These are phyloP conservation scores for Athalia rosae DNA, from an alignment of 2,888 invertebrate species.

Conservation along the genomic window DNA sequence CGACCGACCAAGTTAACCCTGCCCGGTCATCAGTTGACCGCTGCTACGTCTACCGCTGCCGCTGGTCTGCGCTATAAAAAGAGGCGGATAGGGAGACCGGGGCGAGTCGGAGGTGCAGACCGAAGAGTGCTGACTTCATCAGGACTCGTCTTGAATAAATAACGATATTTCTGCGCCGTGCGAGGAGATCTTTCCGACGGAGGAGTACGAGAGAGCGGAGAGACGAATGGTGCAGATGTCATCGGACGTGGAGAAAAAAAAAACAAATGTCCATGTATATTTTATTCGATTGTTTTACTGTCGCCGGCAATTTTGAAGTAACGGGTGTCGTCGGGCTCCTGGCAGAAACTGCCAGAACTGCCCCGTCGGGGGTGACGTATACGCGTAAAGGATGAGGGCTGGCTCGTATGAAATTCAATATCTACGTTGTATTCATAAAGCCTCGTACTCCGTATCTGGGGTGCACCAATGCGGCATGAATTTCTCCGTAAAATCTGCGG, in stretches of 20 bases:
- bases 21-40: conserved; percentile 43
- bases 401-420: conserved; percentile 36
- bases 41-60: not conserved
- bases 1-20: not conserved
- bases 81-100: conserved; percentile 35
- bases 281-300: conserved; percentile 36
- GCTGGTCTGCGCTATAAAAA: conserved; percentile 31
- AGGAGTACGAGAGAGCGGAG: not conserved
- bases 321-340: conserved; percentile 1
- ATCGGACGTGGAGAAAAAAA: conserved; percentile 32
- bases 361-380: not conserved
- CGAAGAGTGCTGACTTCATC: conserved; percentile 46
- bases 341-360: too few relatives aligned
- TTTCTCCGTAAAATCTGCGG: conserved; percentile 32
- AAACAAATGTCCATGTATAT: not conserved
- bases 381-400: not conserved
- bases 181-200: not conserved
- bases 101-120: conserved; percentile 1
- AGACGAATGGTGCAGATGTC: conserved; percentile 36
- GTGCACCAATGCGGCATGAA: not conserved
- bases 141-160: conserved; percentile 47
- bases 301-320: conserved; percentile 26
- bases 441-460: not conserved
- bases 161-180: conserved; percentile 31
- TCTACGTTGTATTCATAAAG: conserved; percentile 38